phyloP scores from a whole-genome alignment of 1,140 invertebrate genomes.

The Sycophila sp. region DNA sequence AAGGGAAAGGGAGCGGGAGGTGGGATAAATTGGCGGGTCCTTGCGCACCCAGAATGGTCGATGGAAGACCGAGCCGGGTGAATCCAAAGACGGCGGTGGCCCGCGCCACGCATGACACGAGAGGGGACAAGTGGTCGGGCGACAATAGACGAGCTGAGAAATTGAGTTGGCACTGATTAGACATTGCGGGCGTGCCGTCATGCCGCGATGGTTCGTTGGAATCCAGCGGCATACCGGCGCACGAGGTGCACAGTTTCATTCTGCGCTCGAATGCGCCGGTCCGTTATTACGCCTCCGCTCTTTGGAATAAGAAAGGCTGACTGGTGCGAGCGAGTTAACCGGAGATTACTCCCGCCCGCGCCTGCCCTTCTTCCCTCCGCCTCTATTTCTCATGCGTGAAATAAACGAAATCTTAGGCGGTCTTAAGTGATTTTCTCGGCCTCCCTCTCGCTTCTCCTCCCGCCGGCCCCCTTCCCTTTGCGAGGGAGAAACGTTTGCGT shows the following conservation, averaged over 20 bases:
- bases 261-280: constrained; percentile 28
- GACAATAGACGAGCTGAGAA: constrained; percentile 56
- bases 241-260: constrained; percentile 41
- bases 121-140: not conserved
- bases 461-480: too few species aligned
- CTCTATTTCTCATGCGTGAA: too few species aligned
- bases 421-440: not conserved
- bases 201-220: constrained; percentile 56
- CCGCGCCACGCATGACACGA: not conserved
- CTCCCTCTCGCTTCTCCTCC: too few species aligned
- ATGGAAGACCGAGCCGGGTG: not conserved
- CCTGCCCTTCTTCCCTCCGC: too few species aligned
- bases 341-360: not conserved
- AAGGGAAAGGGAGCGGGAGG: not conserved
- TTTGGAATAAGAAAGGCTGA: not conserved
- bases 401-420: not conserved
- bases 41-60: not conserved
- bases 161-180: constrained; percentile 64
- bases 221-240: constrained; percentile 51
- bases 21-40: not conserved
- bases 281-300: constrained; percentile 28
- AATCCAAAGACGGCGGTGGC: not conserved
- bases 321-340: not conserved
- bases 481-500: too few species aligned
- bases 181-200: constrained; percentile 60